These are phyloP conservation scores for Lacanobia wlatinum DNA, from an alignment of 2,888 invertebrate genomes.

Conservation along the genomic window DNA sequence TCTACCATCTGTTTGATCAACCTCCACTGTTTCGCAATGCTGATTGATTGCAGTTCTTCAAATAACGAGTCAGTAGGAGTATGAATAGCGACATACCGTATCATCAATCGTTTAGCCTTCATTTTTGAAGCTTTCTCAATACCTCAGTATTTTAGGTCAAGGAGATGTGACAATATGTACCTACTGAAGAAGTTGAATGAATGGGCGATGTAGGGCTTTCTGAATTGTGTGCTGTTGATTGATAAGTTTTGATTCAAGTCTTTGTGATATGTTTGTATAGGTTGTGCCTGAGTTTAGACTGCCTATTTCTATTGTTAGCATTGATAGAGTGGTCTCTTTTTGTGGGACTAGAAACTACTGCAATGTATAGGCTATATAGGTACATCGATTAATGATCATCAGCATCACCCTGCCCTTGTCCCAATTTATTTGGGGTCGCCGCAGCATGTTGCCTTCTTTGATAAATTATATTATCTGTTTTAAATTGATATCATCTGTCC, in stretches of 20 bases:
- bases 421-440: neutral
- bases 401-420: neutral
- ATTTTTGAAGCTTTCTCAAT: conserved; percentile 61
- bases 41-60: conserved; percentile 56
- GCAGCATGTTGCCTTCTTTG: neutral
- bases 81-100: conserved; percentile 56
- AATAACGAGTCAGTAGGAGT: conserved; percentile 63
- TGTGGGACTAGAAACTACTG: neutral
- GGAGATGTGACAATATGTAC: conserved; percentile 48
- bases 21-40: conserved; percentile 53
- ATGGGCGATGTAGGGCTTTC: conserved; percentile 36
- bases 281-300: neutral
- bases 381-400: neutral
- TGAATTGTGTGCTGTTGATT: conserved; percentile 30
- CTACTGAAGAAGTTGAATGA: conserved; percentile 43
- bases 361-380: neutral
- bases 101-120: conserved; percentile 62
- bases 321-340: neutral
- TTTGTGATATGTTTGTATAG: neutral
- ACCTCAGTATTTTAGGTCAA: conserved; percentile 54
- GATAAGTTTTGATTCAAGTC: conserved; percentile 32
- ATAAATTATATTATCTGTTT: neutral
- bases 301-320: neutral
- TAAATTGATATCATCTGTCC: neutral
- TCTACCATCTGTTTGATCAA: conserved; percentile 53